phyloP scores from a whole-genome alignment of 2,113 vertebrate species.

The Nymphicus hollandicus region DNA sequence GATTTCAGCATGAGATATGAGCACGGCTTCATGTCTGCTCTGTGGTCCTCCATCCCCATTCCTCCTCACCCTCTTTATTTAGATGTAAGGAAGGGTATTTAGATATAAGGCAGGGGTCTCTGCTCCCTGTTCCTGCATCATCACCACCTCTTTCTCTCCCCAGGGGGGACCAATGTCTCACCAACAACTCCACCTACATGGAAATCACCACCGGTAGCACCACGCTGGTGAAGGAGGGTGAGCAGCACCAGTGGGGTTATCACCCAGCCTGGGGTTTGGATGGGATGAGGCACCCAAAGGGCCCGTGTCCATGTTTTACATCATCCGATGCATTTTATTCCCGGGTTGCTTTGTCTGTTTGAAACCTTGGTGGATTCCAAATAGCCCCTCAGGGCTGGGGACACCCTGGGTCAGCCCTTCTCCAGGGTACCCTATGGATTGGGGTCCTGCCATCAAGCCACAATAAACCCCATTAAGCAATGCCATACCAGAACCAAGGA shows the following conservation, averaged over 20 bases:
- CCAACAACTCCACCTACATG: conserved; percentile 31
- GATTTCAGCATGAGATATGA: accelerated
- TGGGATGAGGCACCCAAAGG: neutral
- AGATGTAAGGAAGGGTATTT: neutral
- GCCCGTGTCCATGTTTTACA: accelerated
- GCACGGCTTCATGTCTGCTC: accelerated
- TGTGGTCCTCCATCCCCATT: accelerated
- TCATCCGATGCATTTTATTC: neutral
- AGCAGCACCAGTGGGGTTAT: neutral
- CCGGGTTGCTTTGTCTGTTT: accelerated
- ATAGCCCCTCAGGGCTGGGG: accelerated
- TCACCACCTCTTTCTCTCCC: neutral
- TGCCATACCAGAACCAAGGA: neutral
- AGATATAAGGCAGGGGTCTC: neutral
- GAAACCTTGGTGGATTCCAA: neutral
- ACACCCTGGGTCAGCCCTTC: neutral
- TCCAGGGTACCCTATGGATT: neutral
- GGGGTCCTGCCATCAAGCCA: accelerated
- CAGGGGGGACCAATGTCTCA: neutral
- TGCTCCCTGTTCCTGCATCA: neutral
- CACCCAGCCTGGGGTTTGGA: accelerated
- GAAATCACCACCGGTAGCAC: accelerated
- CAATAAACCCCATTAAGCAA: neutral
- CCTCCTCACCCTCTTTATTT: neutral
- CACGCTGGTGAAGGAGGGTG: neutral